A percentile compares a stretch with the other conserved stretches of the same genome.
These are phyloP conservation scores for Epinephelus awoara DNA, from an alignment of 2,797 vertebrate genomes.

Conservation along the genomic window DNA sequence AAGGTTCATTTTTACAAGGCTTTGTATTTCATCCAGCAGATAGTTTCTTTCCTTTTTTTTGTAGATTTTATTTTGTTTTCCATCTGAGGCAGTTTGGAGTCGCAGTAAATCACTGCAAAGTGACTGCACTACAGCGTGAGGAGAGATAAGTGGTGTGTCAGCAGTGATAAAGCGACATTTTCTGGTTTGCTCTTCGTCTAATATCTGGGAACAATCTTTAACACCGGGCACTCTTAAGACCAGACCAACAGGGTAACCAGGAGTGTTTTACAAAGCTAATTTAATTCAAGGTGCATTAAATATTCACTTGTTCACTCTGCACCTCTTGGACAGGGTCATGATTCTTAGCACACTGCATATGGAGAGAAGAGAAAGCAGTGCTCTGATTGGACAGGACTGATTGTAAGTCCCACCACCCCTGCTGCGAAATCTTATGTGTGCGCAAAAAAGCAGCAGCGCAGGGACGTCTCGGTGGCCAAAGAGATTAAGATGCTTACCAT, in stretches of 20 bases:
- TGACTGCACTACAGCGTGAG: neutral
- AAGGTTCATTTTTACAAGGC: neutral
- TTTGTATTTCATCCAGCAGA: conserved; percentile 2
- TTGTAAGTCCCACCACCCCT: neutral
- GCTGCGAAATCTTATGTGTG: neutral
- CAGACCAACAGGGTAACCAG: conserved; percentile 13
- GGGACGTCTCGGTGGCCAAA: neutral
- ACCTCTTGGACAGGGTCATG: neutral
- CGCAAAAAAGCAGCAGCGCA: neutral
- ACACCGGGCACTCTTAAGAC: neutral
- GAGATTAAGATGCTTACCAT: neutral
- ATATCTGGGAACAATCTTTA: conserved; percentile 11
- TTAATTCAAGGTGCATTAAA: conserved; percentile 24
- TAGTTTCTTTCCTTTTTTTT: neutral
- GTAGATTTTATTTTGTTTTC: conserved; percentile 1
- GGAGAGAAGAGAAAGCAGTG: neutral
- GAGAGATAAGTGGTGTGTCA: conserved; percentile 24
- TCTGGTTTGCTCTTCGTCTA: conserved; percentile 13
- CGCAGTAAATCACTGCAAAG: conserved; percentile 33
- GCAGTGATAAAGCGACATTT: conserved; percentile 24
- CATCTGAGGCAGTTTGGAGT: conserved; percentile 13
- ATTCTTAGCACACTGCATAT: conserved; percentile 1
- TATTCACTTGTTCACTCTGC: conserved; percentile 11
- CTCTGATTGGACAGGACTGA: neutral
- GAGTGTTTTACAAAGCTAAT: conserved; percentile 22